Base-by-base conservation (phyloP, 2,888 invertebrate species). In the Plutella xylostella region DNA sequence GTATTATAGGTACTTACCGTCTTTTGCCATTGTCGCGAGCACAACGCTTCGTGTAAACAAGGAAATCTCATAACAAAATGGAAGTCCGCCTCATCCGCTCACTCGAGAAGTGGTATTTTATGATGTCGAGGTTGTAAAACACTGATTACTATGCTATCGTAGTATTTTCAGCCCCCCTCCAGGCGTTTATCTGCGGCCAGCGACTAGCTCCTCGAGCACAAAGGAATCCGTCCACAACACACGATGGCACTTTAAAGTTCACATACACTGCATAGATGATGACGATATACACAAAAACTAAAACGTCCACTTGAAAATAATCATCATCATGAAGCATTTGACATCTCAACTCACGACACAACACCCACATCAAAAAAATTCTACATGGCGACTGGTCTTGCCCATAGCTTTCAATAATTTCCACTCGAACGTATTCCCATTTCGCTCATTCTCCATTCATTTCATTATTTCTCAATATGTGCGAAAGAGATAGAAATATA, bases 281-380 rank as follows among this genome's bases (percentile, higher is more conserved):
- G 64, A 70, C 19, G 31, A 30, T 30, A 31, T 68, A 69, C 69
- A 73, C 69, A 58, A 71, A 70, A 69, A 69, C 68, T 65, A 64
- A 48, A 45, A 70, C 64, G 65, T 75, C 67, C 73, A 78, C 76
- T 79, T 71, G 69, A 79, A 78, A 78, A 78, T 78, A 77, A 73
- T 78, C 77, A 78, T 74, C 76, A 74, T 21, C n/a, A 33, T 72
- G 72, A 77, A 77, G 72, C 74, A 71, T 80, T 84, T 83, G 83
- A 84, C 84, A 76, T 78, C 63, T 19, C 40, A 42, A 15, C 25
- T 71, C 63, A 65, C 74, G 72, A 79, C 70, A 73, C 65, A 71
- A 84, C 84, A 83, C 83, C 82, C 80, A 83, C 83, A 83, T 79
- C 76, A 75, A 83, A 83, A n/a, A n/a, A 78, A 80, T 64, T 75